These are phyloP conservation scores for Pammene fasciana DNA, from an alignment of 2,888 invertebrate genomes.

Conservation along the genomic window DNA sequence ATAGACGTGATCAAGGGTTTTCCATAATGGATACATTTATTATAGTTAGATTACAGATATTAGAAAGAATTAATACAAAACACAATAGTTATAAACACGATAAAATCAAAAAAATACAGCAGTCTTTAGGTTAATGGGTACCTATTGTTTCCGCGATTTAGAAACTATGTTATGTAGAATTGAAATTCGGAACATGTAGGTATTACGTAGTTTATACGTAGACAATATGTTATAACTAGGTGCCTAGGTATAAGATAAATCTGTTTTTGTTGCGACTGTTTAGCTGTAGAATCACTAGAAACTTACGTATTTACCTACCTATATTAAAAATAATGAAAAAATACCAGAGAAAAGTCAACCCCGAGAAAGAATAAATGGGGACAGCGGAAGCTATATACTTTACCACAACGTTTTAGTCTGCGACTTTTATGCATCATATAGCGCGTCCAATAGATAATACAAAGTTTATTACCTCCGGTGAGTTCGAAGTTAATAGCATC, in stretches of 20 bases:
- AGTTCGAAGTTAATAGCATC: conserved; percentile 35
- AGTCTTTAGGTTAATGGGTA: too few relatives aligned
- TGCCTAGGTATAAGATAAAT: background rate
- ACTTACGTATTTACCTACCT: background rate
- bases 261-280: too few relatives aligned
- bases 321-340: background rate
- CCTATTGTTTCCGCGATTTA: too few relatives aligned
- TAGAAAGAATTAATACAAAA: background rate
- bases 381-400: conserved; percentile 35
- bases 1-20: conserved; percentile 5
- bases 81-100: background rate
- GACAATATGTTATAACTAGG: too few relatives aligned
- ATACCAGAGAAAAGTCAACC: background rate
- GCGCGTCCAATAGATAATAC: conserved; percentile 61
- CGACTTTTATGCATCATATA: conserved; percentile 62
- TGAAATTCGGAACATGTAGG: too few relatives aligned
- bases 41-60: background rate
- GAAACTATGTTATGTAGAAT: too few relatives aligned
- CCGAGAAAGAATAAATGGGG: conserved; percentile 22
- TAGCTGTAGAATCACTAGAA: background rate
- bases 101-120: background rate
- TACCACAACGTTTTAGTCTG: conserved; percentile 49
- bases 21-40: background rate
- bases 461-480: conserved; percentile 73
- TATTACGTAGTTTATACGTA: too few relatives aligned